phyloP scores from a whole-genome alignment of 1,140 invertebrate species.

The Harpegnathos saltator region DNA sequence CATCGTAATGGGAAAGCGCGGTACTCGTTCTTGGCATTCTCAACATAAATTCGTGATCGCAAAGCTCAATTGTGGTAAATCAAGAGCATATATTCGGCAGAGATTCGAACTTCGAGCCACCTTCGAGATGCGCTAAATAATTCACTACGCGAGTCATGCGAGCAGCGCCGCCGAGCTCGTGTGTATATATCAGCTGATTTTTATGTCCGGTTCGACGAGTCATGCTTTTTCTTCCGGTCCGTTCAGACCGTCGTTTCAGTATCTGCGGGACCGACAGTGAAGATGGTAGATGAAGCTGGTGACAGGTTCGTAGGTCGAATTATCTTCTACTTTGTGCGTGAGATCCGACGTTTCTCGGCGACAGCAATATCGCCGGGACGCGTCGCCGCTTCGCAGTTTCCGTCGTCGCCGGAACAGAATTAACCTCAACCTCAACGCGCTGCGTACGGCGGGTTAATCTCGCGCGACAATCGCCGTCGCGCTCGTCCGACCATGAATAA shows the following conservation, averaged over 20 bases:
- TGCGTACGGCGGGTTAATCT: slow-evolving; percentile 25
- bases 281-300: slow-evolving; percentile 85
- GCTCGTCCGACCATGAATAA: slow-evolving; percentile 18
- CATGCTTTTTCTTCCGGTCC: slow-evolving; percentile 75
- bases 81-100: too few relatives aligned
- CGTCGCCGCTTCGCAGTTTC: neutral
- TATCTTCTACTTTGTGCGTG: slow-evolving; percentile 18
- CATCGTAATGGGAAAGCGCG: too few relatives aligned
- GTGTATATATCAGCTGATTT: slow-evolving; percentile 79
- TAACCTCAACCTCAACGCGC: slow-evolving; percentile 68
- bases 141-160: slow-evolving; percentile 55
- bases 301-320: slow-evolving; percentile 82
- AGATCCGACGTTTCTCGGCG: neutral
- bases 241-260: slow-evolving; percentile 75
- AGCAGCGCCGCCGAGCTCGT: neutral
- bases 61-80: too few relatives aligned
- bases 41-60: too few relatives aligned
- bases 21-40: too few relatives aligned
- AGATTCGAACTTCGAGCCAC: too few relatives aligned
- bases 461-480: slow-evolving; percentile 24
- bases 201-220: slow-evolving; percentile 76
- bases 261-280: slow-evolving; percentile 78
- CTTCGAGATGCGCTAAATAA: too few relatives aligned
- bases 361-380: neutral
- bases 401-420: slow-evolving; percentile 11